Evolutionary conservation across 2,797 vertebrate species (phyloP).

Genomic region (Trachurus trachurus): DNA sequence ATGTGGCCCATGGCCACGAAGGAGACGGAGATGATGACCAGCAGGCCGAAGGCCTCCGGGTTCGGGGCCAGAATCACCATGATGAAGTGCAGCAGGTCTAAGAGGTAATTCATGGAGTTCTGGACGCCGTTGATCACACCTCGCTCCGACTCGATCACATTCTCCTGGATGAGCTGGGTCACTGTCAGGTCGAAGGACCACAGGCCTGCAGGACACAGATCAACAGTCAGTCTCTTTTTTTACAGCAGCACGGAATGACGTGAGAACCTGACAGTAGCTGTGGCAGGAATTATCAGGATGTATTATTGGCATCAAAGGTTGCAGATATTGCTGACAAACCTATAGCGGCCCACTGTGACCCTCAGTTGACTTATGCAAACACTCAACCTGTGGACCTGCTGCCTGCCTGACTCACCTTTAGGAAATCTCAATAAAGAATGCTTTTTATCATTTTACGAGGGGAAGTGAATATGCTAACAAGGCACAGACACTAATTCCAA

Average conservation of each 20-base stretch:
- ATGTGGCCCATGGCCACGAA: slow-evolving; percentile 97
- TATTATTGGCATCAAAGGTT: slow-evolving; percentile 81
- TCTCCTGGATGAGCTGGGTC: slow-evolving; percentile 98
- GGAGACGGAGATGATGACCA: slow-evolving; percentile 97
- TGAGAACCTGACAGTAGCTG: slow-evolving; percentile 31
- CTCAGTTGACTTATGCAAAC: slow-evolving; percentile 33
- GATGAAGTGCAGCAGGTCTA: slow-evolving; percentile 99
- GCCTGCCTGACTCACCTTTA: neutral
- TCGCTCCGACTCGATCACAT: slow-evolving; percentile 95
- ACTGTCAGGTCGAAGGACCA: slow-evolving; percentile 99
- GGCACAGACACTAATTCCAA: neutral
- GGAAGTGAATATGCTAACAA: slow-evolving; percentile 39
- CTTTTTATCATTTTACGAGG: slow-evolving; percentile 15
- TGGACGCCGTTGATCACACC: slow-evolving; percentile 98
- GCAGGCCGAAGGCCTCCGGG: slow-evolving; percentile 95
- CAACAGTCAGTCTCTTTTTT: slow-evolving; percentile 37
- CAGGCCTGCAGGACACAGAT: slow-evolving; percentile 86
- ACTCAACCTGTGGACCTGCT: slow-evolving; percentile 20
- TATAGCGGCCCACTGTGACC: neutral
- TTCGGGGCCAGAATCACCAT: slow-evolving; percentile 99
- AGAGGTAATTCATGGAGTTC: slow-evolving; percentile 99
- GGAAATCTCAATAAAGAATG: slow-evolving; percentile 30
- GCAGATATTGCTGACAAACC: slow-evolving; percentile 57
- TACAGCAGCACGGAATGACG: slow-evolving; percentile 44
- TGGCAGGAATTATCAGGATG: slow-evolving; percentile 13